Percentiles rank a stretch among this genome's conserved stretches.
phyloP scores from a whole-genome alignment of 2,113 vertebrate genomes.

The Petaurus breviceps region DNA sequence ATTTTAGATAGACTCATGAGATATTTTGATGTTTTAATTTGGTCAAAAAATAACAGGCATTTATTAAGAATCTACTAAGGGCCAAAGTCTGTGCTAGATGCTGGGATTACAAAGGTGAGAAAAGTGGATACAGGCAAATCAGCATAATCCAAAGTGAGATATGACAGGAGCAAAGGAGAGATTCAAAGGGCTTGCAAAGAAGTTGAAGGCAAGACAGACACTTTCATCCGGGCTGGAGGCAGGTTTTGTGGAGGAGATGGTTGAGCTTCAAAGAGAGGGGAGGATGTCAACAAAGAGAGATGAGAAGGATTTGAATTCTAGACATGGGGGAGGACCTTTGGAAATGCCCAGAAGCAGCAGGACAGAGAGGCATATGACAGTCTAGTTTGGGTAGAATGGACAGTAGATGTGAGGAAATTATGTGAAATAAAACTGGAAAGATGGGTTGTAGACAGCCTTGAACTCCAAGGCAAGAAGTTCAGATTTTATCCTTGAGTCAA shows the following conservation, averaged over 20 bases:
- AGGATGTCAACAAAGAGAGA: background rate
- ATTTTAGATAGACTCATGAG: too few species aligned
- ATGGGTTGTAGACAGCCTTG: background rate
- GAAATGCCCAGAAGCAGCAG: too few species aligned
- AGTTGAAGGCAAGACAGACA: background rate
- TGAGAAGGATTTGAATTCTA: background rate
- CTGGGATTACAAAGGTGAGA: too few species aligned
- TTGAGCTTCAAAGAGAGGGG: background rate
- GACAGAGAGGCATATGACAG: background rate
- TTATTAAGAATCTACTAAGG: too few species aligned
- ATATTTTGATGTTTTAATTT: too few species aligned
- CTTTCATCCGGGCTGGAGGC: background rate
- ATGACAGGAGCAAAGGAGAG: background rate
- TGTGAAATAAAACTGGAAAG: background rate
- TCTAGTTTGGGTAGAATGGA: background rate
- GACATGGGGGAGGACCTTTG: too few species aligned
- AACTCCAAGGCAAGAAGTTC: background rate
- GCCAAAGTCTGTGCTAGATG: too few species aligned
- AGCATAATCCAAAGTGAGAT: background rate
- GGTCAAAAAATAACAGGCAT: too few species aligned
- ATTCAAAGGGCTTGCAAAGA: background rate
- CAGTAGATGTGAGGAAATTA: background rate
- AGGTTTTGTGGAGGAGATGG: background rate
- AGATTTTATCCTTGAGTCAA: background rate
- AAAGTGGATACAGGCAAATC: too few species aligned